Conservation (phyloP, 2,113 vertebrate genomes). For the Salvator merianae region DNA sequence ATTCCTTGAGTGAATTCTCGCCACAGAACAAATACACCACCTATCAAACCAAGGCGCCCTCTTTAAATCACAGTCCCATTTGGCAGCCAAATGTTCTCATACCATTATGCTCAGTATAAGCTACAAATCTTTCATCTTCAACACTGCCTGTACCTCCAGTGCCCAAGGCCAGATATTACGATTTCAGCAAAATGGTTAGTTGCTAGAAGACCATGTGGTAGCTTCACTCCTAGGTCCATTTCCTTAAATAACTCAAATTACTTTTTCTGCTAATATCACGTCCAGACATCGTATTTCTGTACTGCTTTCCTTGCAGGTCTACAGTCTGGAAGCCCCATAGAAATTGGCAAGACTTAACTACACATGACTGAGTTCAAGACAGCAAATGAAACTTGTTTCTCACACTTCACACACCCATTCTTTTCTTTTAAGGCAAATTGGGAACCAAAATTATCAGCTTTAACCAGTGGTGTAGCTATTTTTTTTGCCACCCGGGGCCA, state of each 20-base stretch:
- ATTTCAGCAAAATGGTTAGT: conserved; percentile 49
- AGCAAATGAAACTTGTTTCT: neutral
- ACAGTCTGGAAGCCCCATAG: neutral
- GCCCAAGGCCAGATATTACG: conserved; percentile 46
- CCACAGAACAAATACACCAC: conserved; percentile 68
- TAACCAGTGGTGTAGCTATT: no score
- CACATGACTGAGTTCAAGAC: neutral
- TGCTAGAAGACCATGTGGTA: conserved; percentile 43
- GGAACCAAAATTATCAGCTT: neutral
- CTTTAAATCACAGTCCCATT: conserved; percentile 66
- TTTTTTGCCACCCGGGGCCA: no score
- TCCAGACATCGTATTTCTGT: neutral
- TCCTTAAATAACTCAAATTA: neutral
- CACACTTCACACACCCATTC: neutral
- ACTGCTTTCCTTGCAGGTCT: neutral
- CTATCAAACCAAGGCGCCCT: conserved; percentile 66
- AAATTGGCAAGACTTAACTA: neutral
- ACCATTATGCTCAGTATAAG: conserved; percentile 43
- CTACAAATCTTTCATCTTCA: conserved; percentile 65
- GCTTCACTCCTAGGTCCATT: conserved; percentile 14
- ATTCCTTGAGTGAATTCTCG: conserved; percentile 57
- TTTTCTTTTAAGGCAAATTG: neutral
- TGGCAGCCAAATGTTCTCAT: conserved; percentile 54
- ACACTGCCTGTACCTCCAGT: conserved; percentile 32
- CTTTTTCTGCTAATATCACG: neutral